Percentiles rank a stretch among this genome's conserved stretches.
Evolutionary conservation across 2,888 invertebrate species (phyloP).

Genomic region (Choristoneura rosaceana): DNA sequence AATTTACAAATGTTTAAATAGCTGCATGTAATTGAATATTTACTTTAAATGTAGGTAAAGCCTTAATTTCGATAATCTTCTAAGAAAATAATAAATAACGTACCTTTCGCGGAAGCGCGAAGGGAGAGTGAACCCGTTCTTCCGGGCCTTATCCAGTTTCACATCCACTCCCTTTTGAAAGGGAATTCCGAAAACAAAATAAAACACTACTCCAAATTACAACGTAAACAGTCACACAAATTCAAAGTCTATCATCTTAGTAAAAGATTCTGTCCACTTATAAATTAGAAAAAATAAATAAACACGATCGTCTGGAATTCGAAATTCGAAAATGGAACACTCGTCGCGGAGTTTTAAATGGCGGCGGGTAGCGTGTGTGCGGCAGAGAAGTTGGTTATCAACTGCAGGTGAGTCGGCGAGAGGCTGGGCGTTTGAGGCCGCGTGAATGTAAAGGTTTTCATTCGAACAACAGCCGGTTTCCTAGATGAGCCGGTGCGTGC

Average conservation of each 20-base stretch:
- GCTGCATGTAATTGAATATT: not conserved
- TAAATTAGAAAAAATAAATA: conserved; percentile 46
- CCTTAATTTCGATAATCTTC: conserved; percentile 46
- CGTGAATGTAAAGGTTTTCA: conserved; percentile 45
- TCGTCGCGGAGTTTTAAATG: conserved; percentile 32
- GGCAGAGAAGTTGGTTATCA: conserved; percentile 70
- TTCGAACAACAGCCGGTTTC: conserved; percentile 41
- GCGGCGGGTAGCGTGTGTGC: conserved; percentile 61
- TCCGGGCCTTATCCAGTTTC: conserved; percentile 69
- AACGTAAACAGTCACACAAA: conserved; percentile 39
- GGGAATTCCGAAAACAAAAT: conserved; percentile 42
- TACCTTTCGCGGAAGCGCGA: conserved; percentile 71
- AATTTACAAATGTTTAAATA: not conserved
- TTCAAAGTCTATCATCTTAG: conserved; percentile 44
- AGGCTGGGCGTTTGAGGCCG: conserved; percentile 60
- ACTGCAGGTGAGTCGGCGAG: conserved; percentile 69
- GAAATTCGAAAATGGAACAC: conserved; percentile 48
- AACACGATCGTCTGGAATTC: conserved; percentile 46
- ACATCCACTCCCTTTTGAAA: conserved; percentile 62
- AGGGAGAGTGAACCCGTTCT: conserved; percentile 69
- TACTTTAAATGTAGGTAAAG: not conserved
- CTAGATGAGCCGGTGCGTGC: conserved; percentile 39
- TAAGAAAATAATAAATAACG: conserved; percentile 45
- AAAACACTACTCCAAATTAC: conserved; percentile 38
- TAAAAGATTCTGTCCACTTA: conserved; percentile 38